phyloP scores from a whole-genome alignment of 1,140 invertebrate genomes.

The Zophobas morio region DNA sequence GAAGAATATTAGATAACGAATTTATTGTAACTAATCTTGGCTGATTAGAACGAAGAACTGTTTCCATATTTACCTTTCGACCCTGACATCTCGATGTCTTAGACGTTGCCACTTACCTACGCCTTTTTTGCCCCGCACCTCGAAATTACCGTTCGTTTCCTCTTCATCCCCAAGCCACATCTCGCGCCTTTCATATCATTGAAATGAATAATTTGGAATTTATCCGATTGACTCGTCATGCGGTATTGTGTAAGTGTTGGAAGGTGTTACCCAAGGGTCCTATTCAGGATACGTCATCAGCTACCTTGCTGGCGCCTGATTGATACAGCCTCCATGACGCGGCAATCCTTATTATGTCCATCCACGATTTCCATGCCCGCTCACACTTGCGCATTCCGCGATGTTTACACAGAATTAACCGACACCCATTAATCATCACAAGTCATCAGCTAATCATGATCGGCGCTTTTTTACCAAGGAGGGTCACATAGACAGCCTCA shows the following conservation, averaged over 20 bases:
- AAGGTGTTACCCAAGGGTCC: conserved; percentile 36
- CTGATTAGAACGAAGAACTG: too few species aligned
- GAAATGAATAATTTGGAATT: conserved; percentile 30
- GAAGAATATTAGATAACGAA: too few species aligned
- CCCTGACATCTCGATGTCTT: too few species aligned
- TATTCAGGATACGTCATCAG: conserved; percentile 28
- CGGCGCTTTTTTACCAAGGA: conserved; percentile 3
- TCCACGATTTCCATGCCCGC: conserved; percentile 20
- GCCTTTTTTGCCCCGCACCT: too few species aligned
- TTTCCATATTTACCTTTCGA: too few species aligned
- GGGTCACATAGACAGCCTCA: background rate
- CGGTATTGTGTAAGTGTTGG: conserved; percentile 31
- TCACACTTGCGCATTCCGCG: conserved; percentile 40
- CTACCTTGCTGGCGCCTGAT: conserved; percentile 43
- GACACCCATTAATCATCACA: conserved; percentile 38
- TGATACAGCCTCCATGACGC: conserved; percentile 39
- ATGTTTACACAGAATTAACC: conserved; percentile 45
- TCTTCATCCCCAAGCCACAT: background rate
- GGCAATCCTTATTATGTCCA: conserved; percentile 19
- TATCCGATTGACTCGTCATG: conserved; percentile 37
- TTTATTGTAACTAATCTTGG: too few species aligned
- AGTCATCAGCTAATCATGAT: conserved; percentile 39
- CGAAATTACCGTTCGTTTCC: background rate
- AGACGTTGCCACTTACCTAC: too few species aligned
- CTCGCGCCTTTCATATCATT: background rate